phyloP scores from a whole-genome alignment of 2,113 vertebrate genomes.

The Hassar affinis region DNA sequence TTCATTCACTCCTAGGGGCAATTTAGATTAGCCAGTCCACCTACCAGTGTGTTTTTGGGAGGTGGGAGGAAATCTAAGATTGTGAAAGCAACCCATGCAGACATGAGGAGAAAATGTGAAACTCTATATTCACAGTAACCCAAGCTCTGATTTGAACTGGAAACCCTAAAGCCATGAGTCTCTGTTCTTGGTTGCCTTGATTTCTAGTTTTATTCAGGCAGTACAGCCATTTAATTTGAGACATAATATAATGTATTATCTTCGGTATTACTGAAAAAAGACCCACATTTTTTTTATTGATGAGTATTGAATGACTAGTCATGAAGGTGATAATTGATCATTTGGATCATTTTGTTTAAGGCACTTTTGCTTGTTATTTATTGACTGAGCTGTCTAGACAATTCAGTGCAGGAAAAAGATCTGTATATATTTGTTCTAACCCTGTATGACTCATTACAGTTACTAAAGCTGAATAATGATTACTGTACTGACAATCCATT shows the following conservation, averaged over 20 bases:
- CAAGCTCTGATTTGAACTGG: too few species aligned
- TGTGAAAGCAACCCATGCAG: too few species aligned
- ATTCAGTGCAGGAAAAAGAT: not conserved
- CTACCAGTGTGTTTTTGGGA: not conserved
- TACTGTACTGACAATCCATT: not conserved
- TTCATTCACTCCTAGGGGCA: not conserved
- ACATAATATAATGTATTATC: not conserved
- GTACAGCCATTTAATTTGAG: not conserved
- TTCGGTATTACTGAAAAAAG: not conserved
- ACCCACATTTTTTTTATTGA: not conserved
- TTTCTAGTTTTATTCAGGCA: too few species aligned
- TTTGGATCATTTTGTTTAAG: not conserved
- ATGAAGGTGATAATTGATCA: not conserved
- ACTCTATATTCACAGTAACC: too few species aligned
- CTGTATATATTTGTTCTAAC: not conserved
- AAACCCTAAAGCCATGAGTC: too few species aligned
- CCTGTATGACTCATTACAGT: not conserved
- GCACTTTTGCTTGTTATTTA: not conserved
- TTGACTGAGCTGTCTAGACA: not conserved
- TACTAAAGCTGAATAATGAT: not conserved
- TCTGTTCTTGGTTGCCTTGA: too few species aligned
- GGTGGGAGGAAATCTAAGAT: not conserved
- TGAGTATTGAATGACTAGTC: not conserved
- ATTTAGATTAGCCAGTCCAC: not conserved
- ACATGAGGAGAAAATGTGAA: too few species aligned